Base-by-base conservation (phyloP, 2,888 invertebrate genomes). In the Drosophila picticornis region DNA sequence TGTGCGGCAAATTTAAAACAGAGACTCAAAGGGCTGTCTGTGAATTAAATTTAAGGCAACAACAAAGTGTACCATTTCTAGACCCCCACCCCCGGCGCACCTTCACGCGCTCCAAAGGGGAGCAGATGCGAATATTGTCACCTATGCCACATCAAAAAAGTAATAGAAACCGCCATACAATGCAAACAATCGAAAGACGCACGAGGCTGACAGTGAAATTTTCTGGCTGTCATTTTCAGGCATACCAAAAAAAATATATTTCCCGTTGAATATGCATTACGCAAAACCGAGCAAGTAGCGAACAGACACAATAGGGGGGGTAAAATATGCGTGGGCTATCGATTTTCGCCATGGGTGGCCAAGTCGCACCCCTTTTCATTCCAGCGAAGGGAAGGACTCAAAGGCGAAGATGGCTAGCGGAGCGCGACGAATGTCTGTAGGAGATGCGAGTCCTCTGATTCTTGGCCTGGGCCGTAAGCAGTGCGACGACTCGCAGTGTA, bases 211-310 rank as follows among this genome's bases (percentile, higher is more conserved):
- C 90, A 85, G 69, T 84, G 72, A 88, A 85, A 88, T 90, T 88
- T 85, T 65, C 75, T 75, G 75, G 77, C 87, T 85, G 85, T 89
- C 90, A 88, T 73, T 71, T 84, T 70, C 85, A 85, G 89, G 51
- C 60, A 55, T 55, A n/a, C 62, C 60, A 64, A 69, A 73, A 61
- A 72, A 29, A 64, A 38, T 63, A 61, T 64, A 61, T 72, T 72
- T n/a, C n/a, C 46, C 48, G 71, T 83, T 90, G 89, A 85, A 85
- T 85, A 85, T 85, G 89, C 87, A 90, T 75, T 72, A 70, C 72
- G 70, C 69, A 82, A 65, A 70, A 46, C n/a, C 40, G 31, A 50
- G 53, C 55, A 10, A 48, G 61, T 58, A 34, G 50, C 43, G 43
- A 4, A 34, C 34, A 13, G 34, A 16, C 13, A 13, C 0, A 5